Base-by-base conservation (phyloP, 1,140 invertebrate genomes). In the Drosophila prosaltans region DNA sequence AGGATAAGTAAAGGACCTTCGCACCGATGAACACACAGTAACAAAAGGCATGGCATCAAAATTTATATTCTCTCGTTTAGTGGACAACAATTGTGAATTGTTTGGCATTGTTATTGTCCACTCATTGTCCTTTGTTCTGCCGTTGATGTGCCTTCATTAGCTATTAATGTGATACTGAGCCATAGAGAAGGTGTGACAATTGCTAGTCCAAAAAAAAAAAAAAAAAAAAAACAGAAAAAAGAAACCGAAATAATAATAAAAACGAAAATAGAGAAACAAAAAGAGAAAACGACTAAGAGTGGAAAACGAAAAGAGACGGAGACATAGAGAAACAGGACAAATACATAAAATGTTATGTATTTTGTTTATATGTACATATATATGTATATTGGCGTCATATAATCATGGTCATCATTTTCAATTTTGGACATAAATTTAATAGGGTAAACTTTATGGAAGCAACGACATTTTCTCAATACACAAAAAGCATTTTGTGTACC, bases 141-240 rank as follows among this genome's bases (percentile, higher is more conserved):
- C 24, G 55, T 40, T 76, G 64, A 81, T 81, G 78, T 74, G 59
- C 78, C 78, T 85, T 86, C 81, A 85, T 85, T 86, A 86, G 82
- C 81, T 70, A 78, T 79, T 78, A 86, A 86, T 81, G 81, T 57
- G 58, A 70, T 69, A 66, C 51, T 51, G 2, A 71, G 58, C 51
- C 66, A 72, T 81, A 75, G 71, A 81, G 85, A 85, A 85, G 81
- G 81, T 85, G 81, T 81, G 81, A 81, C 81, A 86, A 85, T 78
- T 86, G 82, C 65, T 26, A 9, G 21, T 2, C 62, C 62, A 69
- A 68, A 74, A 65, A 32, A 24, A 9, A 39, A 0, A 2, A 43
- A 36, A 21, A 63, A 48, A 11, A 63, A 6, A 51, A 43, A 36
- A 21, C 48, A 48, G 21, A 63, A 6, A 51, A 48, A 48, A 32